Evolutionary conservation across 2,888 invertebrate genomes (phyloP), one percentile per base, ranked within the genome.

Genomic region (Parapristionchus giblindavisi): DNA sequence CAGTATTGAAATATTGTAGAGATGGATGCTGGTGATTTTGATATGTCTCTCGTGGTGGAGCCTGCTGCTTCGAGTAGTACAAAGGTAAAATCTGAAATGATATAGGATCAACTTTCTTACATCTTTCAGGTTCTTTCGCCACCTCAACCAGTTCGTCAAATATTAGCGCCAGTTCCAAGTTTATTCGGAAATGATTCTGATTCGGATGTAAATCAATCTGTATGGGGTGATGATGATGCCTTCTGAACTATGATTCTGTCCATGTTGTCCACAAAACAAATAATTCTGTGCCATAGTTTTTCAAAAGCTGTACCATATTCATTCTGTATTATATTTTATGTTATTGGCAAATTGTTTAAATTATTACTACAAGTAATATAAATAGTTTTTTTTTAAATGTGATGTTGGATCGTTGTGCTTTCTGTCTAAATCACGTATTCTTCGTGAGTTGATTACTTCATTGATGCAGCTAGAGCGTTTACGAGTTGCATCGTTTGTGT

Each of bases 201-300:
- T 27, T 63, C 63, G 1, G 63, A 63, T 34, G 40, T 43, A n/a
- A 43, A 63, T 63, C 40, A 38, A 6, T 63, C 63, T 5, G 43
- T 63, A 21, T 63, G 63, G 63, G 63, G 17, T 21, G 63, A 63
- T 24, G 43, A 63, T 40, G n/a, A n/a, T n/a, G n/a, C n/a, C n/a
- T n/a, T n/a, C n/a, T n/a, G n/a, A n/a, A n/a, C 43, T 63, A 27
- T 63, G 43, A 40, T 40, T 38, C 11, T 14, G 17, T 17, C 21
- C 27, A 38, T 43, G 27, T 17, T 63, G 11, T 27, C 17, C 40
- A 29, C 63, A 63, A 43, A 11, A 40, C 29, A 63, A 43, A n/a
- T 17, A 24, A 6, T 63, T 3, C 36, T 63, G 63, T 63, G n/a
- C 63, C 63, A 43, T 40, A 43, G 58, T 27, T 43, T 29, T 4